Evolutionary conservation across 2,113 vertebrate species (phyloP).

Genomic region (Diphyllodes magnificus): DNA sequence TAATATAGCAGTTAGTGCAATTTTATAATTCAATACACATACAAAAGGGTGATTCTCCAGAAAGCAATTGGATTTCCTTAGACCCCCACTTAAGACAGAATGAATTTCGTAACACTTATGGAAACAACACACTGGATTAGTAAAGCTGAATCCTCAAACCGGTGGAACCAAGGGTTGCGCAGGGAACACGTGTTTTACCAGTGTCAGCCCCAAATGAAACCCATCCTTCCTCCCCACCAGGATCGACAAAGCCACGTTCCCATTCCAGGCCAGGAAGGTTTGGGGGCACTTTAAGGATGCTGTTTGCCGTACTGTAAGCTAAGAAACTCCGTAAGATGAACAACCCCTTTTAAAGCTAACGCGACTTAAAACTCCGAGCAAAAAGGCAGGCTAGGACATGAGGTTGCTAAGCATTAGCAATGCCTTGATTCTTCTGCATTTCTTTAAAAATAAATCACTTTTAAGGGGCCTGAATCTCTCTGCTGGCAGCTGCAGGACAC

Average conservation of each 20-base stretch:
- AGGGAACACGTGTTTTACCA: neutral
- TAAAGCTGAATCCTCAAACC: neutral
- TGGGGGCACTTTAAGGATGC: neutral
- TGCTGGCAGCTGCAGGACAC: constrained; percentile 2
- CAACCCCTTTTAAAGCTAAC: constrained; percentile 50
- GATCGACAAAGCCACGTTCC: neutral
- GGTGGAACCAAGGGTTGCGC: neutral
- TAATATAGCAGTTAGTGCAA: constrained; percentile 47
- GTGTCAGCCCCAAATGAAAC: neutral
- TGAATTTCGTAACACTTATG: neutral
- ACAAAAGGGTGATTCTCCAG: constrained; percentile 35
- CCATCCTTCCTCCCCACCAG: neutral
- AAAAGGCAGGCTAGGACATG: constrained; percentile 29
- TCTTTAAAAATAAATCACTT: neutral
- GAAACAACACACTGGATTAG: neutral
- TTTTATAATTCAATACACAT: neutral
- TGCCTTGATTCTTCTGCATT: neutral
- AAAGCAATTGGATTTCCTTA: neutral
- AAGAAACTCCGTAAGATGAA: neutral
- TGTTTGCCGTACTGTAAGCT: neutral
- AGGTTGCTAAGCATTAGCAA: constrained; percentile 45
- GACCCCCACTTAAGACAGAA: neutral
- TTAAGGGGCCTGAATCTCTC: neutral
- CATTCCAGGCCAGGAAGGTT: neutral
- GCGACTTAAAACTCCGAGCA: neutral